Conservation (phyloP, 2,797 vertebrate genomes). For the Uromys caudimaculatus region DNA sequence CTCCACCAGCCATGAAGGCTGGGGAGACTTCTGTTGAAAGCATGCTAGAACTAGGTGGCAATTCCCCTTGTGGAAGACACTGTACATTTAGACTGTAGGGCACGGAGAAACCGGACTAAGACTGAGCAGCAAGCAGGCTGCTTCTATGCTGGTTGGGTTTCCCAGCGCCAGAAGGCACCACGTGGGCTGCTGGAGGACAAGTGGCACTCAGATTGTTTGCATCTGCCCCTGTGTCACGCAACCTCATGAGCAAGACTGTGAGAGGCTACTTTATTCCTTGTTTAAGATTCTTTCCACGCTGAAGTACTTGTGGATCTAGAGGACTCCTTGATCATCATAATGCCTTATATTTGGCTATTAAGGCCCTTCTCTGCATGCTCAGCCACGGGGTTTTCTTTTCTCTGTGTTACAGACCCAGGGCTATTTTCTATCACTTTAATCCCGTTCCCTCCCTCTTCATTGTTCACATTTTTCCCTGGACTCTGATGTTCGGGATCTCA, state of each 20-base stretch:
- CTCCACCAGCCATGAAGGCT: not conserved
- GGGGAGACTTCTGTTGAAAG: not conserved
- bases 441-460: not conserved
- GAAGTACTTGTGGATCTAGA: not conserved
- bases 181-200: not conserved
- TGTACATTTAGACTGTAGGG: not conserved
- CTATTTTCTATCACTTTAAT: not conserved
- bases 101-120: not conserved
- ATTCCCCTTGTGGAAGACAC: not conserved
- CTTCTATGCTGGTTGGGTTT: not conserved
- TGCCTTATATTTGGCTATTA: too few species aligned
- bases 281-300: not conserved
- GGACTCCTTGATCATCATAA: not conserved
- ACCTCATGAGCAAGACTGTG: not conserved
- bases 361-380: not conserved
- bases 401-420: not conserved
- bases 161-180: not conserved
- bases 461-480: not conserved
- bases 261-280: not conserved
- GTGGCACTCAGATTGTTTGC: not conserved
- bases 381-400: not conserved
- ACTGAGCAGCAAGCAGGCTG: not conserved
- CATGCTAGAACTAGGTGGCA: not conserved
- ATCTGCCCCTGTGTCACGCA: not conserved
- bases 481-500: not conserved